Conservation (phyloP, 2,888 invertebrate species). For the Cremastinae sp. region DNA sequence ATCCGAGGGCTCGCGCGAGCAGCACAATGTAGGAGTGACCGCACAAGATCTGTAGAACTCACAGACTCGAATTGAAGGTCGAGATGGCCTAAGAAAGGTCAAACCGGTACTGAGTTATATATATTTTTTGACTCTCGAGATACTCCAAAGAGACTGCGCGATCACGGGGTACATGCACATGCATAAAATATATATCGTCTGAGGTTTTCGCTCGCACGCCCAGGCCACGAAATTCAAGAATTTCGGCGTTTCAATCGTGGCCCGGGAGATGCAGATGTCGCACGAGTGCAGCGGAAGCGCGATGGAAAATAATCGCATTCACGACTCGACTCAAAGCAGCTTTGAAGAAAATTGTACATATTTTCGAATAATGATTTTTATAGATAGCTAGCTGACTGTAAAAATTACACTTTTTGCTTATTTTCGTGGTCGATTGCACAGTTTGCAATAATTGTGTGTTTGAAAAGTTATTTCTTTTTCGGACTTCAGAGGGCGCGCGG, state of each 20-base stretch:
- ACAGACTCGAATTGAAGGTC: slow-evolving; percentile 71
- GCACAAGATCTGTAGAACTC: slow-evolving; percentile 52
- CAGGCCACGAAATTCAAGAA: slow-evolving; percentile 38
- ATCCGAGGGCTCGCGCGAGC: slow-evolving; percentile 10
- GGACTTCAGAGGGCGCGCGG: too few relatives aligned
- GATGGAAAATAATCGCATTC: slow-evolving; percentile 9
- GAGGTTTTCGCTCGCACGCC: slow-evolving; percentile 21
- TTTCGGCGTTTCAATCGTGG: slow-evolving; percentile 46
- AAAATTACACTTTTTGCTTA: too few relatives aligned
- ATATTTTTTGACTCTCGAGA: slow-evolving; percentile 52
- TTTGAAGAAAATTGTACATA: neutral
- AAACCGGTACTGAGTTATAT: slow-evolving; percentile 61
- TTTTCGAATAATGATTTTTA: too few relatives aligned
- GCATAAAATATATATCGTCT: slow-evolving; percentile 31
- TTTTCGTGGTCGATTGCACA: too few relatives aligned
- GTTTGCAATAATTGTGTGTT: too few relatives aligned
- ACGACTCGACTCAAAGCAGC: neutral
- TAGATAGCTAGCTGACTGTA: too few relatives aligned
- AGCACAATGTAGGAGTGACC: slow-evolving; percentile 34
- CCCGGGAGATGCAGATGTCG: slow-evolving; percentile 51
- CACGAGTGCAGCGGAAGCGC: slow-evolving; percentile 10
- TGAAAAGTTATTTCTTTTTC: too few relatives aligned
- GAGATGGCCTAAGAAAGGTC: slow-evolving; percentile 71
- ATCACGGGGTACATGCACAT: slow-evolving; percentile 8
- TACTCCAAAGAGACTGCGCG: slow-evolving; percentile 50